Percentiles rank a stretch among this genome's conserved stretches.
phyloP scores from a whole-genome alignment of 1,140 invertebrate genomes.

The Pogonomyrmex californicus region DNA sequence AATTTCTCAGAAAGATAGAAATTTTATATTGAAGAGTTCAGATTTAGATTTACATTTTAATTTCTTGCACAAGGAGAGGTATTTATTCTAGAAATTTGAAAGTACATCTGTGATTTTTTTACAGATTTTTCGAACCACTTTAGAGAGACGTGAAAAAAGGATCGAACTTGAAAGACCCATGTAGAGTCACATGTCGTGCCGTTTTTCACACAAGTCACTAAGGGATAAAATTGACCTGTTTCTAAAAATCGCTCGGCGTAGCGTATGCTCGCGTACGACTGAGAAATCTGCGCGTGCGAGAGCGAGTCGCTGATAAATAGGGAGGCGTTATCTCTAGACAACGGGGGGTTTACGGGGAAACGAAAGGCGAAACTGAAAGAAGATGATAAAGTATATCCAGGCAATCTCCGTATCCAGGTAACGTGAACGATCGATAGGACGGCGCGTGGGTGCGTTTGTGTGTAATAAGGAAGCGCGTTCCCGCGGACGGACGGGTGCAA shows the following conservation, averaged over 20 bases:
- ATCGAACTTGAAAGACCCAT: too few relatives aligned
- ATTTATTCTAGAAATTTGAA: too few relatives aligned
- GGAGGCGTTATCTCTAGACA: conserved; percentile 30
- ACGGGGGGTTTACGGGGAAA: conserved; percentile 8
- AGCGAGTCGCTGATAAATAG: conserved; percentile 29
- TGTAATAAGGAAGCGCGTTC: conserved; percentile 81
- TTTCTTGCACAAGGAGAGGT: too few relatives aligned
- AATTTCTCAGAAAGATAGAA: too few relatives aligned
- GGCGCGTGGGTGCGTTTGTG: conserved; percentile 70
- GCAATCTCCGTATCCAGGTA: conserved; percentile 34
- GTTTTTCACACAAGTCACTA: too few relatives aligned
- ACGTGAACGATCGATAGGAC: conserved; percentile 72
- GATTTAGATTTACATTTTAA: too few relatives aligned
- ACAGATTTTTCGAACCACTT: too few relatives aligned
- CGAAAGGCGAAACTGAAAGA: conserved; percentile 44
- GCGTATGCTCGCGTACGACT: neutral
- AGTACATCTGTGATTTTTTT: too few relatives aligned
- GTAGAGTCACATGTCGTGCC: too few relatives aligned
- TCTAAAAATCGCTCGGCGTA: neutral
- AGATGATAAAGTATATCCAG: conserved; percentile 57
- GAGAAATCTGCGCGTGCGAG: neutral
- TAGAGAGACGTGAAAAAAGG: too few relatives aligned
- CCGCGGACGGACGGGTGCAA: conserved; percentile 78
- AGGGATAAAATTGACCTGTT: neutral
- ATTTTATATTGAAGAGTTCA: too few relatives aligned